phyloP scores from a whole-genome alignment of 2,113 vertebrate species.

The Gavia stellata region DNA sequence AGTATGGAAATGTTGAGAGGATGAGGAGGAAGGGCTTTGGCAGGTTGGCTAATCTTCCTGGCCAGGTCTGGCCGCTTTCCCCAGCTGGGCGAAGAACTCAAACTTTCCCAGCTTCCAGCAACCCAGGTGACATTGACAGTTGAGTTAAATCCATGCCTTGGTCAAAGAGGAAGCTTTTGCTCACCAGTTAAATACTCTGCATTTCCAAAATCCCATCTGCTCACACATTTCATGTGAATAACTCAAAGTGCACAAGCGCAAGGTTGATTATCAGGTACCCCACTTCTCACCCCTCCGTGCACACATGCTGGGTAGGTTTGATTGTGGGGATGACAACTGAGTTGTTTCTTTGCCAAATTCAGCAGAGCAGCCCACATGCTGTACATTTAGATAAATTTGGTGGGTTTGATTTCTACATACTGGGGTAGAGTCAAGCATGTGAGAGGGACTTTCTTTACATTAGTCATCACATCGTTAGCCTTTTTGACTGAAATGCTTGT shows the following conservation, averaged over 20 bases:
- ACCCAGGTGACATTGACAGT: background rate
- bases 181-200: background rate
- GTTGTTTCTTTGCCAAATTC: background rate
- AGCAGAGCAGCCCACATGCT: background rate
- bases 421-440: background rate
- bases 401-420: background rate
- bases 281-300: fast-evolving
- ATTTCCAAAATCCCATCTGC: background rate
- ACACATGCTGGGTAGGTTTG: background rate
- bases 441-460: background rate
- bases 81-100: background rate
- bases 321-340: background rate
- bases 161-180: background rate
- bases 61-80: background rate
- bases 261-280: background rate
- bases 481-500: background rate
- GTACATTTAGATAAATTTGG: background rate
- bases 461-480: background rate
- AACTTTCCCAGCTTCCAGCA: background rate
- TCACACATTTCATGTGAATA: background rate
- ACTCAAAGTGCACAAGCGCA: background rate
- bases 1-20: background rate
- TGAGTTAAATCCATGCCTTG: background rate
- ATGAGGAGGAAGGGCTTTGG: background rate
- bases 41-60: background rate